phyloP scores from a whole-genome alignment of 2,888 invertebrate species.

The Ethmia dodecea region DNA sequence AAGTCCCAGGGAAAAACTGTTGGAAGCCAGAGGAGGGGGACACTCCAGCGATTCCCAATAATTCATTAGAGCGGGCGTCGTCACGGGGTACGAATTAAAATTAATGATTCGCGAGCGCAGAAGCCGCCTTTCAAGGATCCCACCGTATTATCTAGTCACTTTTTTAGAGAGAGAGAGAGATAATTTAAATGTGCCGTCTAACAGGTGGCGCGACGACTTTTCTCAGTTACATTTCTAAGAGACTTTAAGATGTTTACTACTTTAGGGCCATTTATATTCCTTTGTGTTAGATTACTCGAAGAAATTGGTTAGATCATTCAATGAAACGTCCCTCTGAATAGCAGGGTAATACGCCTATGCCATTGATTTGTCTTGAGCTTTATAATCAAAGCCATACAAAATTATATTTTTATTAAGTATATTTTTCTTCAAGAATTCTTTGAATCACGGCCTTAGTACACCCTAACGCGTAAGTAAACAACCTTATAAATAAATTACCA shows the following conservation, averaged over 20 bases:
- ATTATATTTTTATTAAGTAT: no score
- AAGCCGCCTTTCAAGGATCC: slow-evolving; percentile 55
- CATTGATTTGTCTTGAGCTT: no score
- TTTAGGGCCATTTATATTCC: slow-evolving; percentile 13
- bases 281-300: no score
- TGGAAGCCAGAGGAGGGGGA: slow-evolving; percentile 46
- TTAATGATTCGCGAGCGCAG: slow-evolving; percentile 73
- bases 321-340: no score
- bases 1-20: slow-evolving; percentile 69
- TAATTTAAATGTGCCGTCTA: slow-evolving; percentile 56
- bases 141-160: slow-evolving; percentile 64
- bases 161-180: slow-evolving; percentile 64
- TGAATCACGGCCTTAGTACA: no score
- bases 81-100: slow-evolving; percentile 75
- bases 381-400: no score
- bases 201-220: slow-evolving; percentile 58
- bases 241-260: slow-evolving; percentile 25
- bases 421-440: no score
- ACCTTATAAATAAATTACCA: no score
- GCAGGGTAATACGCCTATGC: no score
- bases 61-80: slow-evolving; percentile 71
- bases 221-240: slow-evolving; percentile 44
- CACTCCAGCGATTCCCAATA: slow-evolving; percentile 71
- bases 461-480: no score
- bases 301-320: no score